Base-by-base conservation (phyloP, 2,888 invertebrate genomes). In the Archaeoteleia sp. region DNA sequence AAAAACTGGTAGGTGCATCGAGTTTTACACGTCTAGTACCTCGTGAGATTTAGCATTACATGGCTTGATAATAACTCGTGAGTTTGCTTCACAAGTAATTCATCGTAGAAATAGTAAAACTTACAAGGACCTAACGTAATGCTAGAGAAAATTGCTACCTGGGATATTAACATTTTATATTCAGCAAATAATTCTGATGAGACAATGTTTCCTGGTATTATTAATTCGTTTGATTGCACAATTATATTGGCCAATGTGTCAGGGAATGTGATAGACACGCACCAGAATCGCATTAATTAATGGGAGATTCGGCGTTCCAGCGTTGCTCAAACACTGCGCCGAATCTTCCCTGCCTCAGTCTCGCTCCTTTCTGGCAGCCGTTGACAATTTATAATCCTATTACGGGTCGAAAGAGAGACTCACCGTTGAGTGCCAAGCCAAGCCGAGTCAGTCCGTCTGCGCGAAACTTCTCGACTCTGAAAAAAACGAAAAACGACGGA, bases 331-430 rank as follows among this genome's bases (percentile, higher is more conserved):
- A 30, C 42, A 40, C 32, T 39, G 34, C 51, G 27, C 14, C 30
- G 39, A 51, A 51, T 51, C 54, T 62, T 43, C 53, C 58, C 53
- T 45, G 57, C 53, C 53, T 62, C 29, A 13, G 27, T 53, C 43
- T 34, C 46, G 68, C 69, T 74, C 70, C 70, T 74, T 77, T 70
- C 73, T 72, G 60, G 69, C 71, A 73, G 66, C 70, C 74, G 71
- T 74, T 76, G 74, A 74, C 73, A 73, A 78, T 78, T 76, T 78
- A 74, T 72, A 77, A 79, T 75, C 71, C 73, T 66, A 77, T 76
- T 74, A 71, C 53, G 67, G 25, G 60, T 43, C 14, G 45, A 35
- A 55, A 62, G 43, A 54, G 51, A 55, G 73, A 75, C 77, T 76
- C 60, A 75, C 78, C 67, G 71, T 27, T 67, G 58, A 63, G 43